Conservation (phyloP, 1,140 invertebrate genomes). For the Amphibalanus amphitrite region DNA sequence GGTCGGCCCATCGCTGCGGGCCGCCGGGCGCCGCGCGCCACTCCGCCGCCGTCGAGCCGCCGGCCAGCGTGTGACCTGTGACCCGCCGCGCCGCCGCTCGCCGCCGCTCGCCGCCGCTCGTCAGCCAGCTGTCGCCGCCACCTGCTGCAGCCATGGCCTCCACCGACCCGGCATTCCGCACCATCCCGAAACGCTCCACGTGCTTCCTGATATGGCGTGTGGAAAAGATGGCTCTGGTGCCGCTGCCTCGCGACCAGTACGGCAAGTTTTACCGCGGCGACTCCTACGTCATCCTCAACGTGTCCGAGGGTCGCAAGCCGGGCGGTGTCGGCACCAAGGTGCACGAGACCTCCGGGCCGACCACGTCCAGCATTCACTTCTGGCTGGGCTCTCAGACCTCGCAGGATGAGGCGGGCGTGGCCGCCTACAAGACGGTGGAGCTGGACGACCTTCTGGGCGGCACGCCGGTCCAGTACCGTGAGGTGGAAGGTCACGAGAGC, state of each 20-base stretch:
- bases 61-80: too few species aligned
- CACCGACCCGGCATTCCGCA: constrained; percentile 41
- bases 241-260: constrained; percentile 57
- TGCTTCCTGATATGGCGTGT: constrained; percentile 64
- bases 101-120: too few species aligned
- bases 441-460: constrained; percentile 59
- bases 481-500: constrained; percentile 65
- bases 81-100: too few species aligned
- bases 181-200: constrained; percentile 47
- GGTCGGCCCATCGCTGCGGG: too few species aligned
- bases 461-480: constrained; percentile 54
- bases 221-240: constrained; percentile 59
- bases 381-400: constrained; percentile 66
- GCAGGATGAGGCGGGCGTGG: constrained; percentile 55
- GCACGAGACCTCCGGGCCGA: constrained; percentile 17
- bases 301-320: constrained; percentile 33
- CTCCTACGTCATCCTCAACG: constrained; percentile 68
- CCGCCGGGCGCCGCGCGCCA: too few species aligned
- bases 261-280: constrained; percentile 70
- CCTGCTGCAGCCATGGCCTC: background rate
- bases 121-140: too few species aligned
- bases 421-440: constrained; percentile 66
- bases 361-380: constrained; percentile 55
- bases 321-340: background rate
- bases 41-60: too few species aligned